These are phyloP conservation scores for Mactromeris polynyma DNA, from an alignment of 2,888 invertebrate genomes.

Conservation along the genomic window DNA sequence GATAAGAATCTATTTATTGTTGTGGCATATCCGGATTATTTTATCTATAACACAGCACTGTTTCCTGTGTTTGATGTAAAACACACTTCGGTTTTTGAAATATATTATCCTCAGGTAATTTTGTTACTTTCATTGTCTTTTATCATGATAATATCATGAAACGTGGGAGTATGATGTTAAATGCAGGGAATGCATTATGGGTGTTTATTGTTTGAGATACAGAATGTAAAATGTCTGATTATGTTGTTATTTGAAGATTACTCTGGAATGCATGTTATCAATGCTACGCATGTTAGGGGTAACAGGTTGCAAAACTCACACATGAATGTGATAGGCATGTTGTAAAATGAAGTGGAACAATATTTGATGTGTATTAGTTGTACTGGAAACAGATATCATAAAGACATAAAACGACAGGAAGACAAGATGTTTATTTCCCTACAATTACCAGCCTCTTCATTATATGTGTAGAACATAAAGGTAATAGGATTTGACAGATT, in stretches of 20 bases:
- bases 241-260: background rate
- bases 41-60: background rate
- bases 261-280: background rate
- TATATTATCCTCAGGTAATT: background rate
- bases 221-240: background rate
- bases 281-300: background rate
- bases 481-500: background rate
- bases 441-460: background rate
- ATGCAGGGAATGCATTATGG: constrained; percentile 3
- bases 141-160: background rate
- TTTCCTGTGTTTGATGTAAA: background rate
- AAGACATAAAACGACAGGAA: background rate
- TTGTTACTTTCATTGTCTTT: constrained; percentile 7
- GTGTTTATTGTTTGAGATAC: background rate
- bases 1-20: background rate
- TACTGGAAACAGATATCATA: background rate
- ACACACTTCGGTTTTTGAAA: background rate
- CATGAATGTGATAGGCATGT: background rate
- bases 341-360: background rate
- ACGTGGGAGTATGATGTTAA: background rate
- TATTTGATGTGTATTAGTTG: background rate
- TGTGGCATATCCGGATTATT: background rate
- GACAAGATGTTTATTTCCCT: background rate
- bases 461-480: background rate
- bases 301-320: background rate